phyloP scores from a whole-genome alignment of 2,888 invertebrate genomes.

The Sceliomorpha sp. region DNA sequence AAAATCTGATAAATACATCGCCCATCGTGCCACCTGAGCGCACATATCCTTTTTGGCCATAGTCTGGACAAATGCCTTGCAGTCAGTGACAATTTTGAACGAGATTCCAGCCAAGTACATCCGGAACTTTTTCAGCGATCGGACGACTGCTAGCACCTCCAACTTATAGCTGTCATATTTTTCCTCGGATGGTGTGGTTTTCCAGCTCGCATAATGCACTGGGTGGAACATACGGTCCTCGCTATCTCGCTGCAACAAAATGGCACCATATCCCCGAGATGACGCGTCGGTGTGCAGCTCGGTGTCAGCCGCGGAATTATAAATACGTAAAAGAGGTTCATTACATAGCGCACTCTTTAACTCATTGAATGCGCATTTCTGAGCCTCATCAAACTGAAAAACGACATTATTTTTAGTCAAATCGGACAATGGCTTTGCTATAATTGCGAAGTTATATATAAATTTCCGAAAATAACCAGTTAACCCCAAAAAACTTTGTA shows the following conservation, averaged over 20 bases:
- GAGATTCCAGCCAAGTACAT: constrained; percentile 19
- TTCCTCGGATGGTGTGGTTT: constrained; percentile 8
- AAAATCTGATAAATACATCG: constrained; percentile 3
- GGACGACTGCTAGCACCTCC: constrained; percentile 29
- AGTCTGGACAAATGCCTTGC: constrained; percentile 9
- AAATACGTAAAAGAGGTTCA: constrained; percentile 27
- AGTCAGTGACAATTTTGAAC: constrained; percentile 11
- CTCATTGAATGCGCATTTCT: constrained; percentile 11
- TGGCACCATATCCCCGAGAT: constrained; percentile 25
- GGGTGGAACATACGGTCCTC: constrained; percentile 5
- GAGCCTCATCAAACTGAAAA: constrained; percentile 16
- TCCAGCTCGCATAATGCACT: constrained; percentile 19
- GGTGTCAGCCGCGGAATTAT: constrained; percentile 17
- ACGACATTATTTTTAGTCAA: constrained; percentile 14
- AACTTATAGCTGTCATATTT: constrained; percentile 37
- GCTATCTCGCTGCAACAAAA: constrained; percentile 16
- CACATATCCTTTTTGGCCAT: constrained; percentile 22
- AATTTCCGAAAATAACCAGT: constrained; percentile 40
- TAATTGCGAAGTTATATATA: constrained; percentile 10
- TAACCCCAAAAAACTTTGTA: constrained; percentile 36
- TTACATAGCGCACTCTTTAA: constrained; percentile 18
- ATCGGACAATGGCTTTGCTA: constrained; percentile 31
- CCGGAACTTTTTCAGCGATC: constrained; percentile 21
- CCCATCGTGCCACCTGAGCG: constrained; percentile 11
- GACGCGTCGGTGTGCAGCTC: constrained; percentile 43